Conservation (phyloP, 2,888 invertebrate genomes). For the Aquatica leii region DNA sequence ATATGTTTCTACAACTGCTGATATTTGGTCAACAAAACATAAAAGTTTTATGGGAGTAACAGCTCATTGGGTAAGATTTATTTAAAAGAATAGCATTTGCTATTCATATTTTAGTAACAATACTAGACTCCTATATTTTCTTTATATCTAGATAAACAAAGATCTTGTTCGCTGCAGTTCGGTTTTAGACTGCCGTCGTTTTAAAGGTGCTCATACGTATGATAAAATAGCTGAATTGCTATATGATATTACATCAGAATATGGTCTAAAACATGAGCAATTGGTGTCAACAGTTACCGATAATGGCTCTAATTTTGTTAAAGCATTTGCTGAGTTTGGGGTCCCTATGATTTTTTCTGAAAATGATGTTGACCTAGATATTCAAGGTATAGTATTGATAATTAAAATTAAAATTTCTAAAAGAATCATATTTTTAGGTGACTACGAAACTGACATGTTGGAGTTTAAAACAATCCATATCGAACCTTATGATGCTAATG, state of each 20-base stretch:
- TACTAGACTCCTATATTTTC: not conserved
- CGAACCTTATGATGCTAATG: not conserved
- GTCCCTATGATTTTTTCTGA: not conserved
- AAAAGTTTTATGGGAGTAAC: too few species aligned
- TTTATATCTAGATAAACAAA: conserved; percentile 1
- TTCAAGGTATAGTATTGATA: not conserved
- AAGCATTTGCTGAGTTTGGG: not conserved
- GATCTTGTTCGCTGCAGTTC: not conserved
- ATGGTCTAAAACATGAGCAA: not conserved
- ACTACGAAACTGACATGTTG: too few species aligned
- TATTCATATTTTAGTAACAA: conserved; percentile 2
- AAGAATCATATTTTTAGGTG: too few species aligned
- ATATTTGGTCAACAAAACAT: too few species aligned
- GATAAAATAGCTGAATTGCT: not conserved
- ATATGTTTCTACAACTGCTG: too few species aligned
- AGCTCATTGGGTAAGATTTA: too few species aligned
- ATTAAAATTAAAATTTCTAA: too few species aligned
- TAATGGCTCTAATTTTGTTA: conserved; percentile 3
- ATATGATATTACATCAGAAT: not conserved
- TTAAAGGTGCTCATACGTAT: conserved; percentile 4
- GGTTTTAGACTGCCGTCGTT: not conserved
- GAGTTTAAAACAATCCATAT: too few species aligned
- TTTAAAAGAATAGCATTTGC: not conserved
- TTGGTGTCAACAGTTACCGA: not conserved
- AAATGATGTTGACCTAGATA: not conserved